Base-by-base conservation (phyloP, 2,113 vertebrate species). In the Ictalurus furcatus region DNA sequence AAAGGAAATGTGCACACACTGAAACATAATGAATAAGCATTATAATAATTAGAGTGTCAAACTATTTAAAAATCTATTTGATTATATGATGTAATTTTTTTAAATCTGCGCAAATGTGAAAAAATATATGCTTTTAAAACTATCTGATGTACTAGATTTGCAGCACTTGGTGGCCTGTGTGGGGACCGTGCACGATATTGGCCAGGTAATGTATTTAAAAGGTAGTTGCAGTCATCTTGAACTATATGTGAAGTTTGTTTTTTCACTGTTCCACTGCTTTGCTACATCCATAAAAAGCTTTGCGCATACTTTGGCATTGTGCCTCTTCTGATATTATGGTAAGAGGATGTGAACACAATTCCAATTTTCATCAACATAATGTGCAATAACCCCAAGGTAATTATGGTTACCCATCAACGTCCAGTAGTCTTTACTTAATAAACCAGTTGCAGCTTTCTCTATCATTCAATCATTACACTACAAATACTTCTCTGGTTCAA, bases 301-400 rank as follows among this genome's bases (percentile, higher is more conserved):
- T 40, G 34, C 17, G 58, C 17, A 59, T 58, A 61, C 58, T 83
- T 83, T 83, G 81, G 56, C 81, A 83, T 61, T 61, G 81, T 83
- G 81, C 58, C n/a, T 37, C 56, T 83, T 37, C 9, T 61, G 16
- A 61, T 59, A 83, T 59, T 83, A 58, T 61, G 30, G 80, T 58
- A 59, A 83, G 56, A 61, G 52, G 11, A 83, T 83, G 19, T 83
- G 58, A 83, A 83, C 56, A 61, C 58, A 63, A 40, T 83, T 81
- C 19, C 54, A 54, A 80, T 80, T 54, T 80, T 80, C 78, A 80
- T 80, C 78, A 80, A 11, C 48, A 80, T 80, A 54, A 80, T 82
- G 54, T 82, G 56, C 56, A 61, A 61, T 61, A 59, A 59, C 19
- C 30, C 30, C 34, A 83, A 61, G 21, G 30, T 83, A 61, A 83